phyloP scores from a whole-genome alignment of 2,888 invertebrate genomes.

The Pyrgus malvae region DNA sequence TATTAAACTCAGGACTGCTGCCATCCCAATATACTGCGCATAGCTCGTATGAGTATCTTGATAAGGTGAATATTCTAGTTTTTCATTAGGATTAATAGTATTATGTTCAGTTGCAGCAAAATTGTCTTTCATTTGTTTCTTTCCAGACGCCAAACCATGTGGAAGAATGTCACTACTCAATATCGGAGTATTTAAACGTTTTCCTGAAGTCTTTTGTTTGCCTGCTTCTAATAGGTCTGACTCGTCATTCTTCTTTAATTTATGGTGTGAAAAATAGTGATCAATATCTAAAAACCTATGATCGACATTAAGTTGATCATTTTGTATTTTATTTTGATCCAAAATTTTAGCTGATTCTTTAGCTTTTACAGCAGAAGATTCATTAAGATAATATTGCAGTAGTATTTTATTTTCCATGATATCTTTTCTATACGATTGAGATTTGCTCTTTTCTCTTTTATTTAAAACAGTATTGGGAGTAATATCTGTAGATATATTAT shows the following conservation, averaged over 20 bases:
- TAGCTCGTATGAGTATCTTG: constrained; percentile 57
- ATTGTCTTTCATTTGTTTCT: constrained; percentile 45
- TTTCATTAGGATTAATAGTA: constrained; percentile 55
- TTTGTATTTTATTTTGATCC: constrained; percentile 62
- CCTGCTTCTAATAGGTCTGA: constrained; percentile 39
- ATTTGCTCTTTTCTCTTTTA: constrained; percentile 28
- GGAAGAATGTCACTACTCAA: constrained; percentile 40
- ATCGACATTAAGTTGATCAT: constrained; percentile 57
- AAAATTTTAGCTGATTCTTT: constrained; percentile 57
- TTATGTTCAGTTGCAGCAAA: constrained; percentile 44
- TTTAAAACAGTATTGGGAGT: constrained; percentile 37
- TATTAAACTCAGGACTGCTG: constrained; percentile 80
- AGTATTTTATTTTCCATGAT: constrained; percentile 48
- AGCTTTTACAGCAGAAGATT: constrained; percentile 51
- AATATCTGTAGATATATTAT: constrained; percentile 35
- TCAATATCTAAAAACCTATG: constrained; percentile 59
- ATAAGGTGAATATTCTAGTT: constrained; percentile 64
- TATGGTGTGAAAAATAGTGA: constrained; percentile 42
- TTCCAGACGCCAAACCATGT: constrained; percentile 40
- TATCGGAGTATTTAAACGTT: constrained; percentile 64
- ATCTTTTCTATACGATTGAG: constrained; percentile 31
- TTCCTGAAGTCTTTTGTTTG: constrained; percentile 58
- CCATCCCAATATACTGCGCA: constrained; percentile 77
- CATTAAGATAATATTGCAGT: constrained; percentile 54
- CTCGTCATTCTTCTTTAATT: constrained; percentile 42